Evolutionary conservation across 1,140 invertebrate species (phyloP).

Genomic region (Diorhabda elongata): DNA sequence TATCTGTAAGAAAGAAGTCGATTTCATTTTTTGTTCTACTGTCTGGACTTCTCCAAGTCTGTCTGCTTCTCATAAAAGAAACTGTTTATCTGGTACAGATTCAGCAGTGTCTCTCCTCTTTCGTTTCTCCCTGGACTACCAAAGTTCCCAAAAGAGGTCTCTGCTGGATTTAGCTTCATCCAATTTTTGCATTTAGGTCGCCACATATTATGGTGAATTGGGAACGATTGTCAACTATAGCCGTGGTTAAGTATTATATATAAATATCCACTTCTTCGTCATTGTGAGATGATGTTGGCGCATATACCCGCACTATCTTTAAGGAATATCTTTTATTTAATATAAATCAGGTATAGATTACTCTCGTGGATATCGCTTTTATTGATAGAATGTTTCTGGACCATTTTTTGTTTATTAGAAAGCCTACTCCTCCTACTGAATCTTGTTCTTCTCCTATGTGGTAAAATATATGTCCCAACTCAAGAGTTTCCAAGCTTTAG

Average conservation of each 20-base stretch:
- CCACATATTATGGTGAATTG: not conserved
- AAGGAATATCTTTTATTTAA: too few species aligned
- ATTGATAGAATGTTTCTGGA: not conserved
- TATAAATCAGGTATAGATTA: too few species aligned
- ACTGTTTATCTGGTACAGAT: not conserved
- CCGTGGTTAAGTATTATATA: too few species aligned
- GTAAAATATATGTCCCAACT: not conserved
- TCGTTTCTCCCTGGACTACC: not conserved
- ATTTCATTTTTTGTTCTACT: constrained; percentile 1
- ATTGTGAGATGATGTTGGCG: too few species aligned
- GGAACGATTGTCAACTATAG: not conserved
- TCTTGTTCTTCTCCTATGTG: not conserved
- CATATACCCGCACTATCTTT: too few species aligned
- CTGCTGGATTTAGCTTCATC: not conserved
- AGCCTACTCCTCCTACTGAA: not conserved
- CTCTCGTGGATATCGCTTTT: too few species aligned
- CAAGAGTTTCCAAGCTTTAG: too few species aligned
- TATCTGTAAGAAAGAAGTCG: not conserved
- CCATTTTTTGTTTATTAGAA: not conserved
- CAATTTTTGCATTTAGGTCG: constrained; percentile 6
- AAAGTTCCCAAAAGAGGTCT: too few species aligned
- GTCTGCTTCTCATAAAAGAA: not conserved
- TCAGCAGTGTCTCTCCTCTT: not conserved
- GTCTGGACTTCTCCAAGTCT: not conserved
- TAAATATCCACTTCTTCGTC: too few species aligned